phyloP scores from a whole-genome alignment of 2,888 invertebrate species.

The Ochropacha duplaris region DNA sequence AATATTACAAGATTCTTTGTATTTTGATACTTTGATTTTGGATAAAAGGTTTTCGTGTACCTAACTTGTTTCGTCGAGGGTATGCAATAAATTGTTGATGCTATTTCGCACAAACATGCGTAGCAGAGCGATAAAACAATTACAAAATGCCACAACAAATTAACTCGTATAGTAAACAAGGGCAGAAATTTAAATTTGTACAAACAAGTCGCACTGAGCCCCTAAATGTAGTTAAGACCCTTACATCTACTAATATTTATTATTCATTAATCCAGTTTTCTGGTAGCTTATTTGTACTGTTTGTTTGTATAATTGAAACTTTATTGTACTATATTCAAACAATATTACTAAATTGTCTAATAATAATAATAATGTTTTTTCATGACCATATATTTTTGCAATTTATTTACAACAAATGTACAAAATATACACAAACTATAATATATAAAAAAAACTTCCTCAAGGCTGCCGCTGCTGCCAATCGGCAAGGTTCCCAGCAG shows the following conservation, averaged over 20 bases:
- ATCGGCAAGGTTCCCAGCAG: too few species aligned
- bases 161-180: conserved; percentile 10
- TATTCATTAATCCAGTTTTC: conserved; percentile 37
- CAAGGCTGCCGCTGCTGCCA: too few species aligned
- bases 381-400: too few species aligned
- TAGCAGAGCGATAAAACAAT: not conserved
- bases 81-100: too few species aligned
- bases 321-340: conserved; percentile 15
- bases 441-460: too few species aligned
- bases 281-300: conserved; percentile 29
- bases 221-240: conserved; percentile 36
- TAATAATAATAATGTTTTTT: too few species aligned
- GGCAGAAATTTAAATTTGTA: conserved; percentile 35
- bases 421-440: too few species aligned
- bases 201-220: conserved; percentile 36
- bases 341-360: conserved; percentile 1
- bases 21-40: not conserved
- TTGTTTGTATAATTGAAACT: conserved; percentile 27
- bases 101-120: not conserved
- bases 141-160: conserved; percentile 8
- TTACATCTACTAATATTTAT: conserved; percentile 40
- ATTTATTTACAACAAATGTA: too few species aligned
- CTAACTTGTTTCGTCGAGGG: not conserved
- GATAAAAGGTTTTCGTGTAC: too few species aligned
- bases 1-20: not conserved